Conservation (phyloP, 2,113 vertebrate genomes). For the Phalacrocorax brasilianus region DNA sequence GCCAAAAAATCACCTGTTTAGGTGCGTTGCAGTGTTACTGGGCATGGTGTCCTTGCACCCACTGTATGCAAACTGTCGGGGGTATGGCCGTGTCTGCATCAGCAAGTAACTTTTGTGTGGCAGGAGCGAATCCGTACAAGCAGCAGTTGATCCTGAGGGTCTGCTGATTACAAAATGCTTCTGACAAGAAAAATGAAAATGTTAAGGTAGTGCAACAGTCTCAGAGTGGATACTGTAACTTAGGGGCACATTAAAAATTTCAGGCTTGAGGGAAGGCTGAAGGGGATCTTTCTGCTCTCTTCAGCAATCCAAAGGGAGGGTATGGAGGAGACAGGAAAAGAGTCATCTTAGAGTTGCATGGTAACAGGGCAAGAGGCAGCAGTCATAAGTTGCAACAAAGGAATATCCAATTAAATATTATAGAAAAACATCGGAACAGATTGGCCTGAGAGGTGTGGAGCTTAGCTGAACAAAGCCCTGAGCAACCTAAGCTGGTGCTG, state of each 20-base stretch:
- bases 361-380: background rate
- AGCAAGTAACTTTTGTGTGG: background rate
- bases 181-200: background rate
- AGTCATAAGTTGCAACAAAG: background rate
- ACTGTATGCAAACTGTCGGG: rapidly evolving
- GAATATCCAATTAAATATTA: background rate
- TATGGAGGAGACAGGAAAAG: background rate
- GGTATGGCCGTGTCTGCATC: background rate
- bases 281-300: background rate
- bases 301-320: background rate
- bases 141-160: rapidly evolving
- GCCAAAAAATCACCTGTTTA: background rate
- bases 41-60: background rate
- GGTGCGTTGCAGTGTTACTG: background rate
- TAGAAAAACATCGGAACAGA: background rate
- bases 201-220: background rate
- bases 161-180: background rate
- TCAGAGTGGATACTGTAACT: background rate
- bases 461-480: background rate
- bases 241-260: background rate
- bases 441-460: background rate
- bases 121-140: background rate
- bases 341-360: background rate
- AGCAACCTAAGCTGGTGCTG: background rate
- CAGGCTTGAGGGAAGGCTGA: background rate